Conservation (phyloP, 2,888 invertebrate genomes). For the Drosophila rubida region DNA sequence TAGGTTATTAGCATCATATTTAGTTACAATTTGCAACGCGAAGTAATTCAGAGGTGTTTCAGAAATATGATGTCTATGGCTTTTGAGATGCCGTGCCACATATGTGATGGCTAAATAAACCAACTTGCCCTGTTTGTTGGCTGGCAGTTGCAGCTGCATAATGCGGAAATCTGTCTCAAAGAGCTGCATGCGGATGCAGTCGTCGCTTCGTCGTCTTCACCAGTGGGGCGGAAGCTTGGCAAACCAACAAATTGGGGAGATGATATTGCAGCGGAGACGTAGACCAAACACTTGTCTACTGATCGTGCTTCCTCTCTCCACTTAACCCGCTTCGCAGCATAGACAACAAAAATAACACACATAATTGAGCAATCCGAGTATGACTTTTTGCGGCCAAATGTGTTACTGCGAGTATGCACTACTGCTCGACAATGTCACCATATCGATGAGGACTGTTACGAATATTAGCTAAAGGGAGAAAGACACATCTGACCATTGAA, state of each 20-base stretch:
- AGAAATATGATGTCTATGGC: too few species aligned
- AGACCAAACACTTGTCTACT: conserved; percentile 33
- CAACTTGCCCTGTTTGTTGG: background rate
- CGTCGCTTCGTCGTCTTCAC: conserved; percentile 44
- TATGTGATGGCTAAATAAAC: background rate
- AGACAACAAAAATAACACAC: conserved; percentile 18
- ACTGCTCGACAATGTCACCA: too few species aligned
- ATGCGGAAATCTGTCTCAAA: conserved; percentile 74
- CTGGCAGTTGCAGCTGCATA: conserved; percentile 59
- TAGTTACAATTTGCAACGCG: background rate
- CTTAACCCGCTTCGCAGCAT: background rate
- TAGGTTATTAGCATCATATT: background rate
- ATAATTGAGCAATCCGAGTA: conserved; percentile 35
- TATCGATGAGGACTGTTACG: too few species aligned
- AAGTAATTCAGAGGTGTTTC: too few species aligned
- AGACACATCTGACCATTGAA: too few species aligned
- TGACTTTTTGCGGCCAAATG: too few species aligned
- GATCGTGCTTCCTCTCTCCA: background rate
- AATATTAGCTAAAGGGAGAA: too few species aligned
- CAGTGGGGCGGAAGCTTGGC: conserved; percentile 70
- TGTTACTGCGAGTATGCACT: too few species aligned
- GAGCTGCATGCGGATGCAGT: conserved; percentile 76
- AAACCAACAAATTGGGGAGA: conserved; percentile 67
- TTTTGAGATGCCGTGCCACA: too few species aligned
- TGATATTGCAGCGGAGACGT: conserved; percentile 37